Evolutionary conservation across 2,888 invertebrate genomes (phyloP), one percentile per base, ranked within the genome.

Genomic region (Agrochola lychnidis): DNA sequence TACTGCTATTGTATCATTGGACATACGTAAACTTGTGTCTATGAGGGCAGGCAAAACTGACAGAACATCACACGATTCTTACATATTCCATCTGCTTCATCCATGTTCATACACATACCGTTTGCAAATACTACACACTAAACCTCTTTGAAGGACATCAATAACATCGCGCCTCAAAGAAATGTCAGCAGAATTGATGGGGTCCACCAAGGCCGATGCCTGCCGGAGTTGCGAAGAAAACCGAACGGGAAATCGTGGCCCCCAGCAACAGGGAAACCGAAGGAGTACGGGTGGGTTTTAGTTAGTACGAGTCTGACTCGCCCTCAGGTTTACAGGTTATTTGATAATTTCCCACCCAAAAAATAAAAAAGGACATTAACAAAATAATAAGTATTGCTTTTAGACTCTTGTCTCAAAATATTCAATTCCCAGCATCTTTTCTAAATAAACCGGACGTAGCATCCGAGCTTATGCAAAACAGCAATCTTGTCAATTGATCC

Each of bases 401-500:
- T 68, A 22, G 36, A 36, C 7, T 48, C 22, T 67, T 36, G 16
- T 51, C 22, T 19, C 4, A 45, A 59, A 40, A 56, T 14, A 83
- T 56, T 61, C 48, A 36, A 61, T 45, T 64, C 53, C 14, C 45
- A 61, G 40, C 62, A 40, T 48, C 61, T 73, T 77, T 80, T 53
- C 19, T n/a, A 12, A 42, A 53, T 10, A 61, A 76, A 64, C 77
- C 85, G 84, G 84, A 86, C 73, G 88, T 57, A 74, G 81, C 69
- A 78, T 76, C 83, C 66, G 76, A 81, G 84, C 69, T 80, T 85
- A 87, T 84, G 81, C 75, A 89, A 87, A 84, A 70, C 82, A 90
- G 90, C 90, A 89, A 87, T 87, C 84, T 78, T 53, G 82, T 83
- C 90, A 91, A 90, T 92, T 91, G 89, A 68, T 30, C 70, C 57